A percentile compares a stretch with the other conserved stretches of the same genome.
These are phyloP conservation scores for Delphinapterus leucas DNA, from an alignment of 2,113 vertebrate species.

Conservation along the genomic window DNA sequence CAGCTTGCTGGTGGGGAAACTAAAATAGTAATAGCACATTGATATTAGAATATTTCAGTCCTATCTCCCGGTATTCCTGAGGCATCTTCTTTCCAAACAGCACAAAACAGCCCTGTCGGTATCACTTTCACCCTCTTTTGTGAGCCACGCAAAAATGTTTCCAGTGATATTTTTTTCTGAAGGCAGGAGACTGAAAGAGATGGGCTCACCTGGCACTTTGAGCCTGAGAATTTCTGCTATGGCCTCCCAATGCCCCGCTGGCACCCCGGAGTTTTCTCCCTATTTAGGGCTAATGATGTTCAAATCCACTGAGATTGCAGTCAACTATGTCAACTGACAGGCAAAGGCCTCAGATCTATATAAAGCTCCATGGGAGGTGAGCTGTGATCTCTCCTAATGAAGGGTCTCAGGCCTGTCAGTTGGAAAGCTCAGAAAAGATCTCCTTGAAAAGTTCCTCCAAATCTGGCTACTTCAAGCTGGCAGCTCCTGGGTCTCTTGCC, in stretches of 20 bases:
- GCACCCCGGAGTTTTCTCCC: neutral
- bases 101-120: neutral
- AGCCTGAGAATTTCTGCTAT: neutral
- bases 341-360: constrained; percentile 57
- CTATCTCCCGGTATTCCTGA: neutral
- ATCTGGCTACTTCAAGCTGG: constrained; percentile 59
- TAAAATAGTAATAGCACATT: constrained; percentile 51
- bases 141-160: constrained; percentile 25
- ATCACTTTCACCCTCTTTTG: constrained; percentile 2
- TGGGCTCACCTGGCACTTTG: neutral
- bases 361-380: constrained; percentile 64
- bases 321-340: constrained; percentile 37
- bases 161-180: constrained; percentile 21
- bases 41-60: constrained; percentile 29
- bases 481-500: constrained; percentile 62
- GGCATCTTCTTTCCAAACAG: neutral
- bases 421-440: constrained; percentile 60
- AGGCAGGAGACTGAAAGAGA: constrained; percentile 27
- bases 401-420: constrained; percentile 56
- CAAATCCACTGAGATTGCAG: constrained; percentile 55
- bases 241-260: neutral
- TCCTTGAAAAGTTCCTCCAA: constrained; percentile 63
- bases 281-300: constrained; percentile 31
- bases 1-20: constrained; percentile 29
- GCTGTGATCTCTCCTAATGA: constrained; percentile 64